phyloP scores from a whole-genome alignment of 2,797 vertebrate species.

The Alosa sapidissima region DNA sequence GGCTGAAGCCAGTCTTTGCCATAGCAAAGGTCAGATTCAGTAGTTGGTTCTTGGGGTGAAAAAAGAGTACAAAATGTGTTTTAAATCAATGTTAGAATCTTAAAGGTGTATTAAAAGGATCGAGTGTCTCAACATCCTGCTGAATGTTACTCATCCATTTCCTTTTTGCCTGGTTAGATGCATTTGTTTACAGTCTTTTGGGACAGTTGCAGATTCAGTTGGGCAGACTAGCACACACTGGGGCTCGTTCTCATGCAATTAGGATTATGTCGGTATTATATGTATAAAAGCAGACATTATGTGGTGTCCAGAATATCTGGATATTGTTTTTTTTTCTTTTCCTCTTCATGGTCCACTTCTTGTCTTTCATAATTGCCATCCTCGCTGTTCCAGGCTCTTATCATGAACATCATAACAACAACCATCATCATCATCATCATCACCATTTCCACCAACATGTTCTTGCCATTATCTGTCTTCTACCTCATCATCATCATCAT shows the following conservation, averaged over 20 bases:
- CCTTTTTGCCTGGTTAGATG: neutral
- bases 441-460: neutral
- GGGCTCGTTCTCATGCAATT: neutral
- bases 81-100: neutral
- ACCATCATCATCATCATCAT: neutral
- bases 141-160: neutral
- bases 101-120: neutral
- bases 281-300: too few species aligned
- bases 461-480: neutral
- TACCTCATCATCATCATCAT: neutral
- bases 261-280: neutral
- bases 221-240: neutral
- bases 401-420: neutral
- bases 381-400: neutral
- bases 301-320: too few species aligned
- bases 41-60: neutral
- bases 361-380: neutral
- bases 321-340: too few species aligned
- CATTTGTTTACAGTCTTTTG: neutral
- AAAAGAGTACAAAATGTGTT: neutral
- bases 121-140: neutral
- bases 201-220: neutral
- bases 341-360: neutral
- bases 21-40: neutral
- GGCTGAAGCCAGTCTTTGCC: constrained; percentile 45